Evolutionary conservation across 2,797 vertebrate species (phyloP), one percentile per base, ranked within the genome.

Genomic region (Chelon labrosus): DNA sequence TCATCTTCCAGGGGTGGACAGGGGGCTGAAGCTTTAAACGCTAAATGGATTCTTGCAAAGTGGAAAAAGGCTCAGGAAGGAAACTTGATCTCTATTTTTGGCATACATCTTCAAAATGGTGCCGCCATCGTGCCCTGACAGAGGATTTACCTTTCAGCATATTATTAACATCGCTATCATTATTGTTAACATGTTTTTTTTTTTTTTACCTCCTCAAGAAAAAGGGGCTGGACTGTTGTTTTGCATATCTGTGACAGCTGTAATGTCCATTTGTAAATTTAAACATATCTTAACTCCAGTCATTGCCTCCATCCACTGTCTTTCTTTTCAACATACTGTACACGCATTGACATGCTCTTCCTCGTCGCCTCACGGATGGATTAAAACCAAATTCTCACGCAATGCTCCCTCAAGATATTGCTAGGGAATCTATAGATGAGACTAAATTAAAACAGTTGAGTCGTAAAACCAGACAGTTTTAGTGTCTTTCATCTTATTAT

Each of bases 81-180:
- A 50, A 86, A 83, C 7, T 9, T 66, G 25, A 79, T 65, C 44
- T 17, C 53, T n/a, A 49, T 65, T 47, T 74, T 56, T 52, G 58
- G 22, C 52, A 37, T 1, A 47, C 46, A 37, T 57, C 50, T 46
- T 66, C 16, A 65, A 27, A 19, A 68, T 3, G 3, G 41, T 69
- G 19, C 52, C 74, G 12, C 64, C 65, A 35, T 64, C 19, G 12
- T 47, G 58, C 20, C 42, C 58, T 64, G 53, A 74, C 12, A 57
- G 25, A 69, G 49, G 41, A 73, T 65, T 65, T 65, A 10, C 59
- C 58, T 70, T 67, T 59, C n/a, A 56, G 10, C 42, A 44, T 52
- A 35, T 27, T 46, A 46, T 57, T 55, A 50, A 35, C 38, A 39
- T 47, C 39, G 46, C 17, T 56, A n/a, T 59, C 13, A n/a, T 22